These are phyloP conservation scores for Aurelia sp. DNA, from an alignment of 30 jellyfish, hydroid and myxozoan species.

Conservation along the genomic window DNA sequence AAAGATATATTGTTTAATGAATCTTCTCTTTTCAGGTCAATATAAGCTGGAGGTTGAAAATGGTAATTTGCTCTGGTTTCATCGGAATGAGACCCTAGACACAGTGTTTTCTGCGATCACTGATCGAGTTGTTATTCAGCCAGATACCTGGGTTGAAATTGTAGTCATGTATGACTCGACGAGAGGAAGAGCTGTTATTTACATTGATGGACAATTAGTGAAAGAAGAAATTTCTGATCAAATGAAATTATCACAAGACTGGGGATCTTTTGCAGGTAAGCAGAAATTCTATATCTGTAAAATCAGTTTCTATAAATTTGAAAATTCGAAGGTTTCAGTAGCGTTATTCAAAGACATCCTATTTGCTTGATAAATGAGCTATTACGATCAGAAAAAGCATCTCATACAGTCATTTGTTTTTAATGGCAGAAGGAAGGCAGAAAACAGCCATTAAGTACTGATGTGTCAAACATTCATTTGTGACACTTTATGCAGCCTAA, in stretches of 20 bases:
- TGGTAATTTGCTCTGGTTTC: constrained; percentile 95
- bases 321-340: too few relatives aligned
- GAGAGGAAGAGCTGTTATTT: constrained; percentile 76
- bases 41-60: constrained; percentile 79
- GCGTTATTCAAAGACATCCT: too few relatives aligned
- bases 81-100: constrained; percentile 83
- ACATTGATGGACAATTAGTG: constrained; percentile 74
- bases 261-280: constrained; percentile 93
- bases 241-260: constrained; percentile 82
- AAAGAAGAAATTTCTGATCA: constrained; percentile 88
- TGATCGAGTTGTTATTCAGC: constrained; percentile 67
- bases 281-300: too few relatives aligned
- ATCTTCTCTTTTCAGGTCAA: constrained; percentile 64
- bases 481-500: too few relatives aligned
- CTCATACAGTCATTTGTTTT: too few relatives aligned
- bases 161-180: constrained; percentile 78
- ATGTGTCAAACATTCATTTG: too few relatives aligned
- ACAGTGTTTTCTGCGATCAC: constrained; percentile 89
- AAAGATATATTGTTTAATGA: too few relatives aligned
- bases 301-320: too few relatives aligned
- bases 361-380: too few relatives aligned
- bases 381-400: too few relatives aligned
- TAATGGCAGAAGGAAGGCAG: too few relatives aligned
- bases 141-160: constrained; percentile 83
- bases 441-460: too few relatives aligned